Base-by-base conservation (phyloP, 2,113 vertebrate genomes). In the Regulus satrapa region DNA sequence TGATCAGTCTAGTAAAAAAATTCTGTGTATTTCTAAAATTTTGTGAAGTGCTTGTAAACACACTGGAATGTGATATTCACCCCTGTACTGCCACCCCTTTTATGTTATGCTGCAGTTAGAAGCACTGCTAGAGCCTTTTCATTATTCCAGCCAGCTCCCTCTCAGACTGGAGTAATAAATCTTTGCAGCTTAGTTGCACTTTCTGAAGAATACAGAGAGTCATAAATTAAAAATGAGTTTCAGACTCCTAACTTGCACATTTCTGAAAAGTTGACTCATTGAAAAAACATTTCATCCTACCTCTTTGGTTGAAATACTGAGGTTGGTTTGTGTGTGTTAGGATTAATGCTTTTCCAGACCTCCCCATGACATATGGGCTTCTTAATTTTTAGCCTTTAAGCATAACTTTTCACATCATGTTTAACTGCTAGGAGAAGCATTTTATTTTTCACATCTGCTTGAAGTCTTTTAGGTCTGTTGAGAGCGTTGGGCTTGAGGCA, bases 381-480 rank as follows among this genome's bases (percentile, higher is more conserved):
- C 46, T 86, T 74, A 54, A 74, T 51, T 88, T 77, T 66, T 43
- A 54, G 55, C 32, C 78, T 82, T 76, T n/a, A 54, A 79, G 49
- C 23, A 2, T 89, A 73, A 66, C 38, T 92, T 79, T 38, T 69
- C 32, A 6, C 23, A 31, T 73, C 26, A 19, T 46, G 69, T 90
- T 90, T 69, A 66, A 77, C 67, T 86, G 55, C 38, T 75, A 51
- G 73, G 81, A 87, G 67, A 45, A 85, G 29, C 18, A 40, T 69
- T 91, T 89, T 80, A 49, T 75, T 95, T 92, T 92, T 85, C 69
- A 56, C 84, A 88, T 94, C 77, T 92, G 66, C 76, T 91, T 92
- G 69, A 49, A 85, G 62, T 78, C 45, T 56, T 81, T 31, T 31
- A 34, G 36, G 26, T 75, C 52, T 79, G 6, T 78, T 81, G 73